A percentile compares a stretch with the other conserved stretches of the same genome.
Conservation (phyloP, 2,797 vertebrate genomes). For the Spizella passerina region DNA sequence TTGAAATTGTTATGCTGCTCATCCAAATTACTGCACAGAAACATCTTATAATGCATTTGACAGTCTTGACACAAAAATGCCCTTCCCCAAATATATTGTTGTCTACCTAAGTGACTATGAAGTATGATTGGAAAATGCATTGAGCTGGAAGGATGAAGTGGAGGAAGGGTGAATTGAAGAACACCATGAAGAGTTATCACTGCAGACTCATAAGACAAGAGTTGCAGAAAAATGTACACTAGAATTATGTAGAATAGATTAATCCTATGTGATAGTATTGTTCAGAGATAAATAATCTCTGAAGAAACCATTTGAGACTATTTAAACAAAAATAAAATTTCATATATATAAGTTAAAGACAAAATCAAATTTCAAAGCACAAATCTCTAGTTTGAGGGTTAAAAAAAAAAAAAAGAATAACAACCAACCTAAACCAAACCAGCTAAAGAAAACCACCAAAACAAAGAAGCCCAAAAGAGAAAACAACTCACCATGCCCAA, state of each 20-base stretch:
- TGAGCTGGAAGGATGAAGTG: background rate
- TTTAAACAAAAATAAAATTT: background rate
- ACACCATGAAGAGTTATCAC: background rate
- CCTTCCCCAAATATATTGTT: background rate
- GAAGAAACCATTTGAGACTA: background rate
- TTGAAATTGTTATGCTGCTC: constrained; percentile 14
- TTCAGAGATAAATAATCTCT: background rate
- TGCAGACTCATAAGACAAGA: background rate
- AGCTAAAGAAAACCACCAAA: background rate
- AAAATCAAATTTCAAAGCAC: background rate
- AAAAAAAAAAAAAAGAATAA: background rate
- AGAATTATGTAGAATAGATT: background rate
- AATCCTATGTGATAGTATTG: background rate
- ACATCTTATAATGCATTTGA: background rate
- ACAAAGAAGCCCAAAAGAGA: background rate
- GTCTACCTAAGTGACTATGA: background rate
- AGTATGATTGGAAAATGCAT: background rate
- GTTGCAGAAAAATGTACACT: background rate
- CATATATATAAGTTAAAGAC: background rate
- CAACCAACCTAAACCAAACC: background rate
- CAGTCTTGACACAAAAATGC: background rate
- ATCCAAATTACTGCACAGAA: constrained; percentile 25
- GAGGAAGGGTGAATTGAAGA: background rate
- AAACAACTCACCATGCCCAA: background rate
- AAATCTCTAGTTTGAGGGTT: background rate